These are phyloP conservation scores for Parnassius mnemosyne DNA, from an alignment of 2,888 invertebrate genomes.

Conservation along the genomic window DNA sequence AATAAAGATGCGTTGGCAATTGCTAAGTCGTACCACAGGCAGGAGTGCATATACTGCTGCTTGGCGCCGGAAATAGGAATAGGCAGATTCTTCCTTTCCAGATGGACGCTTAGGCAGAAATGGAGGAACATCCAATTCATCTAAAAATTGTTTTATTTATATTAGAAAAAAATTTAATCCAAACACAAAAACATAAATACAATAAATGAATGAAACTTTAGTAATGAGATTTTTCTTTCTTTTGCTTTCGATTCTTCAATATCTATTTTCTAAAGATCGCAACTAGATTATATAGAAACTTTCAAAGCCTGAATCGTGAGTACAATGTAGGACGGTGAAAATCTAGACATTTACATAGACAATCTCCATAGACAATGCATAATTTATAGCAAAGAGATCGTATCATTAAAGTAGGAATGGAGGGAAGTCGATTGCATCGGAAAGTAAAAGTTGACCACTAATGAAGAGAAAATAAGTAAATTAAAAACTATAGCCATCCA, in stretches of 20 bases:
- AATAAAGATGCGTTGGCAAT: not conserved
- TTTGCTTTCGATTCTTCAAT: slow-evolving; percentile 8
- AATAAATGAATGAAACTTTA: no score
- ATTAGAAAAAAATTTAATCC: no score
- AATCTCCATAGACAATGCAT: slow-evolving; percentile 26
- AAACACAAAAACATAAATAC: no score
- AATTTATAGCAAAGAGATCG: slow-evolving; percentile 22
- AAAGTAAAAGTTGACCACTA: slow-evolving; percentile 5
- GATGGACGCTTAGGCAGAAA: no score
- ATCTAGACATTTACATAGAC: slow-evolving; percentile 29
- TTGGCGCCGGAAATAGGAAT: no score
- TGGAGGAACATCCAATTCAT: no score
- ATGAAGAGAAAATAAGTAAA: slow-evolving; percentile 11
- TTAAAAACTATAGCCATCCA: no score
- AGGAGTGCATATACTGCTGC: no score
- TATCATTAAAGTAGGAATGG: slow-evolving; percentile 20
- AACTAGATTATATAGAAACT: slow-evolving; percentile 10
- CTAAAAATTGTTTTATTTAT: no score
- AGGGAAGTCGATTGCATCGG: slow-evolving; percentile 2
- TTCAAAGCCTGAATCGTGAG: slow-evolving; percentile 27
- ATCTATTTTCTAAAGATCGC: slow-evolving; percentile 15
- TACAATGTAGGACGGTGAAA: slow-evolving; percentile 30
- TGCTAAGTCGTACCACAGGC: no score
- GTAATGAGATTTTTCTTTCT: not conserved
- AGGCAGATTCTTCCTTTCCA: no score